Evolutionary conservation across 1,140 invertebrate species (phyloP), one percentile per base, ranked within the genome.

Genomic region (Zaprionus nigranus): DNA sequence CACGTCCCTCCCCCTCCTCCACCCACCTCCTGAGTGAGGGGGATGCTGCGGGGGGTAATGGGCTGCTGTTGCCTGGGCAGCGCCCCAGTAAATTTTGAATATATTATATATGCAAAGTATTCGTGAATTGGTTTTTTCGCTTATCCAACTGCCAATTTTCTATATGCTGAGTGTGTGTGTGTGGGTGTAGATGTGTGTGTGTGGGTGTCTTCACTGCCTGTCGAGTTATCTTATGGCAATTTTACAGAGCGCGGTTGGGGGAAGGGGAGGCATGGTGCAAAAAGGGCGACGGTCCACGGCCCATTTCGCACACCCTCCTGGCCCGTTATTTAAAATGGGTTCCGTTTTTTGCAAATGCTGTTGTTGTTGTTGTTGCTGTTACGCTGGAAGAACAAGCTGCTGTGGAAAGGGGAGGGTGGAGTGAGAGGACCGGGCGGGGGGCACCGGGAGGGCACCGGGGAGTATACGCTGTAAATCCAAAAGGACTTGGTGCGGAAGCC

Each of bases 121-220:
- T 92, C 90, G 78, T 90, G 90, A 92, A 92, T 92, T 91, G 90
- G 90, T 91, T 92, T 92, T 86, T 92, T 92, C 82, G 90, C 81
- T 91, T 90, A 91, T 91, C 90, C 90, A 91, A 87, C 80, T 91
- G 85, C 90, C 90, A 92, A 92, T 91, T 92, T 91, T 91, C 85
- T 90, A 88, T 85, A 84, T 74, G 74, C 74, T 70, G 62, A 51
- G 54, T 51, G 22, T 57, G 46, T 64, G 5, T 66, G 54, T 71
- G 61, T 69, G 38, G 62, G 68, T 74, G 38, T 74, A 20, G 69
- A 62, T 54, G 61, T 67, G 61, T 49, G 66, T 72, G 72, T 57
- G 58, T 71, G 34, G 57, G 43, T 75, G 60, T 58, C 58, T 74
- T 65, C 64, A 70, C 80, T 80, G 83, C 78, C 83, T 87, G 83